Percentiles rank a stretch among this genome's conserved stretches.
Conservation (phyloP, 2,888 invertebrate species). For the Platerodrilus igneus region DNA sequence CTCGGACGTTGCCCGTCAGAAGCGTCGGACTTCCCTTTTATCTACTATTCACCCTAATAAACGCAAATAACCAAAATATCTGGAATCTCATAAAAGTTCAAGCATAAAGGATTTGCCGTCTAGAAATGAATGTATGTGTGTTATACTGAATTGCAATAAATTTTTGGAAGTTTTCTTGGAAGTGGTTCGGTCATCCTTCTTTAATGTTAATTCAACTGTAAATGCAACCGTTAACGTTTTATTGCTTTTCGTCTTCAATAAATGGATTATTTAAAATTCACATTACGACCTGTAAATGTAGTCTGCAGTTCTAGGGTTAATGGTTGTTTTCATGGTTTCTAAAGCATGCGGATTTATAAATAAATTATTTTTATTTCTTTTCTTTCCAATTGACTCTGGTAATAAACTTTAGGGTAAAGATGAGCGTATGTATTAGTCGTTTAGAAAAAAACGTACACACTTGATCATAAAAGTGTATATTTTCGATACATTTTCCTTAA, state of each 20-base stretch:
- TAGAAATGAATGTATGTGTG: too few relatives aligned
- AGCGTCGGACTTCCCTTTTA: constrained; percentile 18
- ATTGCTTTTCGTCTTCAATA: constrained; percentile 25
- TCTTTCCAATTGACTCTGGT: constrained; percentile 11
- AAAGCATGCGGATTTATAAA: constrained; percentile 30
- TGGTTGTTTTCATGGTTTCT: constrained; percentile 34
- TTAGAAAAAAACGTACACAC: too few relatives aligned
- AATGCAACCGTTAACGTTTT: constrained; percentile 23
- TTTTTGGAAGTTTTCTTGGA: too few relatives aligned
- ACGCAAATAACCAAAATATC: constrained; percentile 15
- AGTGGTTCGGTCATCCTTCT: constrained; percentile 12
- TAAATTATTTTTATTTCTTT: constrained; percentile 30
- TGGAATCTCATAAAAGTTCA: constrained; percentile 1
- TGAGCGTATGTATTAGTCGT: too few relatives aligned
- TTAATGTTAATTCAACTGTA: constrained; percentile 23
- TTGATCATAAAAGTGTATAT: too few relatives aligned
- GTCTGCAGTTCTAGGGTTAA: constrained; percentile 34
- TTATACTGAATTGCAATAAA: too few relatives aligned
- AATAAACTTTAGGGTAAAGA: constrained; percentile 10
- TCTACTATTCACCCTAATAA: constrained; percentile 13
- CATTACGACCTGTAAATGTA: constrained; percentile 39
- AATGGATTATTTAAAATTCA: constrained; percentile 30
- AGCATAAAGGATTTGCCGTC: too few relatives aligned
- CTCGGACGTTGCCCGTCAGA: constrained; percentile 29
- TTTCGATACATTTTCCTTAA: too few relatives aligned